Conservation (phyloP, 1,140 invertebrate genomes). For the Notospermus geniculatus region DNA sequence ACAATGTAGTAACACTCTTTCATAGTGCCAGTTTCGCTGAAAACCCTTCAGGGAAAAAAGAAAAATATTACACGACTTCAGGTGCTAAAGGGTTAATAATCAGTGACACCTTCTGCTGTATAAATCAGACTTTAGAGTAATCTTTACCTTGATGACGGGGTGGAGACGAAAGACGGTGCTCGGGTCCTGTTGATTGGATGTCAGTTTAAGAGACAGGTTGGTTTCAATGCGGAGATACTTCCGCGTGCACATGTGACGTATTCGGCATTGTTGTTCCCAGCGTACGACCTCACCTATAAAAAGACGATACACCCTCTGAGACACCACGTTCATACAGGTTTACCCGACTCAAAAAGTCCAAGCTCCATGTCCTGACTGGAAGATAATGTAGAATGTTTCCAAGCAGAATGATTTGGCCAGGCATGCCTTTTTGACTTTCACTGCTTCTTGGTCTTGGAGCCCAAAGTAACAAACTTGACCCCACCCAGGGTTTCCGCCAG, state of each 20-base stretch:
- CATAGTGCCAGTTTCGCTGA: too few species aligned
- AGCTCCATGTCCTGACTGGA: too few species aligned
- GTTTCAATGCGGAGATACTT: slow-evolving; percentile 46
- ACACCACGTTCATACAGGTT: too few species aligned
- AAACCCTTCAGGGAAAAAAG: not conserved
- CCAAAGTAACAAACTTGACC: too few species aligned
- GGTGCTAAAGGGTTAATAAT: too few species aligned
- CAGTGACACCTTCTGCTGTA: not conserved
- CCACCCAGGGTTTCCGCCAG: too few species aligned
- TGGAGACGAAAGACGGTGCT: slow-evolving; percentile 52
- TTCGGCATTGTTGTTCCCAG: slow-evolving; percentile 52
- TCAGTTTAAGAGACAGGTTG: slow-evolving; percentile 37
- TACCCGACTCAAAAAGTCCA: too few species aligned
- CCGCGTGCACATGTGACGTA: slow-evolving; percentile 50
- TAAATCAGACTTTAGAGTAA: not conserved
- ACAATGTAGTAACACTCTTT: too few species aligned
- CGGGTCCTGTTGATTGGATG: slow-evolving; percentile 37
- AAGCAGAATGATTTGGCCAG: too few species aligned
- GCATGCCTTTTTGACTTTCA: too few species aligned
- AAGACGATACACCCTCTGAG: not conserved
- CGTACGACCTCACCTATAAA: slow-evolving; percentile 44
- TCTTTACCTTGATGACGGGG: slow-evolving; percentile 49
- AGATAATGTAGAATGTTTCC: too few species aligned
- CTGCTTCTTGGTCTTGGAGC: too few species aligned
- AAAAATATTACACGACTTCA: not conserved